A percentile compares a stretch with the other conserved stretches of the same genome.
Evolutionary conservation across 1,140 invertebrate genomes (phyloP).

Genomic region (Campoletis sonorensis): DNA sequence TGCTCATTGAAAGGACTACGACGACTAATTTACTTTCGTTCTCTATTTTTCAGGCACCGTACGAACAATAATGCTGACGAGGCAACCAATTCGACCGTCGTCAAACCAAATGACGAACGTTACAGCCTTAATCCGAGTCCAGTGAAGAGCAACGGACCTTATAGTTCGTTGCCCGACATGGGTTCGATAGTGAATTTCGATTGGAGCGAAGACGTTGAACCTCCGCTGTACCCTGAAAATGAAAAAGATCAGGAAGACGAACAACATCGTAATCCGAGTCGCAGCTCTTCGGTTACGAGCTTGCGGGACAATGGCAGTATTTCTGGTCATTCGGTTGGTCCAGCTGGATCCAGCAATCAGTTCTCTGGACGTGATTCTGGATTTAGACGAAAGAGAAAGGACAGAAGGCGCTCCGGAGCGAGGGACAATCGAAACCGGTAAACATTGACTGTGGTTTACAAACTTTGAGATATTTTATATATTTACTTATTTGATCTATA

Average conservation of each 20-base stretch:
- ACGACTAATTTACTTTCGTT: not conserved
- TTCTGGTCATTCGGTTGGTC: constrained; percentile 57
- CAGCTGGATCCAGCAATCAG: constrained; percentile 23
- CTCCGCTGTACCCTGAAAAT: constrained; percentile 71
- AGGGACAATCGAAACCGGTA: constrained; percentile 55
- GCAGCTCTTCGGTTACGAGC: constrained; percentile 78
- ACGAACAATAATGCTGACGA: constrained; percentile 58
- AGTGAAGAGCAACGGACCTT: constrained; percentile 62
- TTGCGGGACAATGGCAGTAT: constrained; percentile 73
- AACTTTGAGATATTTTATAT: not conserved
- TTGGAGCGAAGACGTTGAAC: constrained; percentile 79
- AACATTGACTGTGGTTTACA: not conserved
- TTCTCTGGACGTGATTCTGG: constrained; percentile 52
- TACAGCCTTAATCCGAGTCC: constrained; percentile 59
- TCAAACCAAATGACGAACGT: constrained; percentile 58
- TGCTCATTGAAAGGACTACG: not conserved
- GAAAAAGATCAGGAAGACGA: constrained; percentile 55
- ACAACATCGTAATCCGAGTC: constrained; percentile 69
- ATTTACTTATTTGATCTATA: too few species aligned
- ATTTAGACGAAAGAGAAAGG: constrained; percentile 65
- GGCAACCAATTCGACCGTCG: constrained; percentile 51
- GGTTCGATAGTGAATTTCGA: constrained; percentile 67
- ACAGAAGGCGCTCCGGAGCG: constrained; percentile 55
- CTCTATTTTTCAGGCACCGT: constrained; percentile 58
- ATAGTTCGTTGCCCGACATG: constrained; percentile 59